Percentiles rank a stretch among this genome's conserved stretches.
Evolutionary conservation across 2,113 vertebrate species (phyloP).

Genomic region (Ptilonorhynchus violaceus): DNA sequence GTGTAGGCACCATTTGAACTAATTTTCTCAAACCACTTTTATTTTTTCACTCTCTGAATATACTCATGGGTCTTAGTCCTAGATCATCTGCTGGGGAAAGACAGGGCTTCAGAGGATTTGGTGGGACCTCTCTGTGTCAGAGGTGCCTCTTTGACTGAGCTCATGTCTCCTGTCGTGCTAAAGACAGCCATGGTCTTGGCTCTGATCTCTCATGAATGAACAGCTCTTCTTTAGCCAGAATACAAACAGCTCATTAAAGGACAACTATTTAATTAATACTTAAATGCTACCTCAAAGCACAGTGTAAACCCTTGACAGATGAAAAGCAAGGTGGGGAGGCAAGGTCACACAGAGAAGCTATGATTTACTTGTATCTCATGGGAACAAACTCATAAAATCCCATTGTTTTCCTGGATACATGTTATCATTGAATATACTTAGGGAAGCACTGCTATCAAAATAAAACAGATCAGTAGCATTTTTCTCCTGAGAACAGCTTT

Average conservation of each 20-base stretch:
- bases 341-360: neutral
- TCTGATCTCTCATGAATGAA: neutral
- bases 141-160: neutral
- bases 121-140: neutral
- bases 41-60: neutral
- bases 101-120: neutral
- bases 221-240: neutral
- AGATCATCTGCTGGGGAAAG: neutral
- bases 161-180: neutral
- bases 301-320: neutral
- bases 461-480: neutral
- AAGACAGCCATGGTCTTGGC: neutral
- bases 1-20: neutral
- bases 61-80: neutral
- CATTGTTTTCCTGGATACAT: neutral
- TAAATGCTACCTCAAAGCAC: neutral
- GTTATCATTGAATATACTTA: neutral
- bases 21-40: neutral
- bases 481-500: neutral
- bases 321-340: neutral
- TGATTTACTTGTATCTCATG: neutral
- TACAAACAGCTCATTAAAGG: neutral
- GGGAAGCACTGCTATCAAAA: neutral
- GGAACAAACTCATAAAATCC: neutral
- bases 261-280: neutral